Evolutionary conservation across 2,888 invertebrate species (phyloP).

Genomic region (Pharmacophagus antenor): DNA sequence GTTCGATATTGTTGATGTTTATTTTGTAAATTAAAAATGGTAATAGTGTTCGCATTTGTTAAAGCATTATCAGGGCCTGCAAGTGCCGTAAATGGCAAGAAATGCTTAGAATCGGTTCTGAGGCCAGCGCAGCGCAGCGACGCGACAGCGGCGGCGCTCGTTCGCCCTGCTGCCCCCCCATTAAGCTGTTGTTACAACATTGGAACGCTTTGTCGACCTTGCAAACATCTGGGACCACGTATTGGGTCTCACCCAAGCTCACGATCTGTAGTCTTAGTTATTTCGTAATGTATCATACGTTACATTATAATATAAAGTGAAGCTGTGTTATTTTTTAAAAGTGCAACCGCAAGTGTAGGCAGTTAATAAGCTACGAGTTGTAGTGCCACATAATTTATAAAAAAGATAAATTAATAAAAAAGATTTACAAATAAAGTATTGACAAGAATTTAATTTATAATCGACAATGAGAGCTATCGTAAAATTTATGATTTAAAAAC

Average conservation of each 20-base stretch:
- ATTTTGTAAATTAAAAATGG: constrained; percentile 2
- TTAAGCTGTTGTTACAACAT: constrained; percentile 36
- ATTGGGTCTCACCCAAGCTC: neutral
- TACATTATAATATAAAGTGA: neutral
- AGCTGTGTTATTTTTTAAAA: no score
- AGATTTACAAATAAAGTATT: no score
- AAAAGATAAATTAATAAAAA: no score
- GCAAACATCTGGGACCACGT: constrained; percentile 36
- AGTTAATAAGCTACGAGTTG: no score
- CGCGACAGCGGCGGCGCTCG: constrained; percentile 31
- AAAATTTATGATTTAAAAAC: no score
- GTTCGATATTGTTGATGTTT: no score
- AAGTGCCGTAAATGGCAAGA: constrained; percentile 40
- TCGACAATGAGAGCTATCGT: no score
- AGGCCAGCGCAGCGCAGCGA: constrained; percentile 26
- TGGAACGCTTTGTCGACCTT: constrained; percentile 36
- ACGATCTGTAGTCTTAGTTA: neutral
- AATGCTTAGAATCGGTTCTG: constrained; percentile 31
- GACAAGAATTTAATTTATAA: no score
- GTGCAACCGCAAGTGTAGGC: no score
- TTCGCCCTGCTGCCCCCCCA: constrained; percentile 32
- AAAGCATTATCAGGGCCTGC: constrained; percentile 37
- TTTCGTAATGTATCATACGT: constrained; percentile 21
- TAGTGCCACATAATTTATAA: no score
- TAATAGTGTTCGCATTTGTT: constrained; percentile 34